Base-by-base conservation (phyloP, 2,113 vertebrate genomes). In the Galemys pyrenaicus region DNA sequence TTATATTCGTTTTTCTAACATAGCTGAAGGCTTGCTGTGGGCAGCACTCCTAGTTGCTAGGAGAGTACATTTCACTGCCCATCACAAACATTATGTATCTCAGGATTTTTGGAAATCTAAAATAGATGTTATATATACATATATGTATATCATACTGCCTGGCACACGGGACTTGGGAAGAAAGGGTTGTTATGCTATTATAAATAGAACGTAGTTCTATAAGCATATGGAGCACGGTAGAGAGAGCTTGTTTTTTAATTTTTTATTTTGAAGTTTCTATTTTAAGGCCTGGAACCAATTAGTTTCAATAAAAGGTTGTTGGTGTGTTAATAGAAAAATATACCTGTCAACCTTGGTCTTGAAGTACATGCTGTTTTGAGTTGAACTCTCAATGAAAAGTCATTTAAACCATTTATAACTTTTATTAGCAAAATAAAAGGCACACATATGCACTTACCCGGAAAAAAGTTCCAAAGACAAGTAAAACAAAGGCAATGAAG, bases 361-460 rank as follows among this genome's bases (percentile, higher is more conserved):
- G 30, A 83, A 89, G 30, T 20, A 87, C 35, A 77, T 91, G 41
- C 56, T 75, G 65, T 24, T 88, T 41, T 58, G 62, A 73, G 17
- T 56, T 80, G 70, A 83, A 58, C 3, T 71, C 37, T 62, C 65
- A 93, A 75, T 12, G 37, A 74, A 73, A 87, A 54, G 3, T 12
- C 81, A 91, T 60, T 81, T 84, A 17, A 75, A 46, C 3, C 15
- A 65, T 54, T 64, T 62, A n/a, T 86, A 80, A 83, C 37, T 78
- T 89, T 85, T 82, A 65, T 41, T 58, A 85, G 41, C n/a, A 91
- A 78, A 56, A 81, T 62, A 62, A 95, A 80, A 86, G 65, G n/a
- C 16, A 75, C 20, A 26, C 5, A 17, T 37, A 91, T 15, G 26
- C 62, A 92, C 46, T 67, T 56, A 64, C 46, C 39, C 78, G 51